Conservation (phyloP, 2,113 vertebrate species). For the Chrysochloris asiatica region DNA sequence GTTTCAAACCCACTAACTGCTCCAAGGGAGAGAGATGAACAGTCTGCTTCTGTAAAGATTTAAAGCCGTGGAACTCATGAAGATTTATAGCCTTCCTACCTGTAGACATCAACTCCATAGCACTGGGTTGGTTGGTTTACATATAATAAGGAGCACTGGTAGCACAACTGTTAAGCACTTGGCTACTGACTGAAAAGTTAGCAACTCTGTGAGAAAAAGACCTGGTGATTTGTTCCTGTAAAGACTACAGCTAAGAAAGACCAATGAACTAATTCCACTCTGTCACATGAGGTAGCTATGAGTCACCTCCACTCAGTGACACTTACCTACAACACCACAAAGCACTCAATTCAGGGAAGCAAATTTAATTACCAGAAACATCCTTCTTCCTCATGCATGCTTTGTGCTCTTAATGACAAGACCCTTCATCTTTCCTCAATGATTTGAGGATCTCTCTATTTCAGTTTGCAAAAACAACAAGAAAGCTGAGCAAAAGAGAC, state of each 20-base stretch:
- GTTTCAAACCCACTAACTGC: no score
- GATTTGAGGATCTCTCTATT: neutral
- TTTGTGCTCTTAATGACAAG: neutral
- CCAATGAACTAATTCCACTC: neutral
- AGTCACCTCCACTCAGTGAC: neutral
- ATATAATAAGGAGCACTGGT: neutral
- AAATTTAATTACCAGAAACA: neutral
- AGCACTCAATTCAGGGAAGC: neutral
- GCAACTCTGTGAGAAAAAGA: neutral
- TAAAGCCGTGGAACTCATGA: no score
- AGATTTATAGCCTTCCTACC: neutral
- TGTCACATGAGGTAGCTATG: neutral
- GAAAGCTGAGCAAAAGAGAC: neutral
- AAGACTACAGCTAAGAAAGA: neutral
- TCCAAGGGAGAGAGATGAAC: no score
- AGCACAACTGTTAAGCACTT: neutral
- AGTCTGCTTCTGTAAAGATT: neutral
- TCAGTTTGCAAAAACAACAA: neutral
- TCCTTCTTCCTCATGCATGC: neutral
- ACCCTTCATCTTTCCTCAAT: neutral
- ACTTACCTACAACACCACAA: neutral
- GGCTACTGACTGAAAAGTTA: neutral
- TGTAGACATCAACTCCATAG: no score
- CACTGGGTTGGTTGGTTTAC: no score
- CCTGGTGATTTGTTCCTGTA: neutral